phyloP scores from a whole-genome alignment of 2,113 vertebrate genomes.

The Carollia perspicillata region DNA sequence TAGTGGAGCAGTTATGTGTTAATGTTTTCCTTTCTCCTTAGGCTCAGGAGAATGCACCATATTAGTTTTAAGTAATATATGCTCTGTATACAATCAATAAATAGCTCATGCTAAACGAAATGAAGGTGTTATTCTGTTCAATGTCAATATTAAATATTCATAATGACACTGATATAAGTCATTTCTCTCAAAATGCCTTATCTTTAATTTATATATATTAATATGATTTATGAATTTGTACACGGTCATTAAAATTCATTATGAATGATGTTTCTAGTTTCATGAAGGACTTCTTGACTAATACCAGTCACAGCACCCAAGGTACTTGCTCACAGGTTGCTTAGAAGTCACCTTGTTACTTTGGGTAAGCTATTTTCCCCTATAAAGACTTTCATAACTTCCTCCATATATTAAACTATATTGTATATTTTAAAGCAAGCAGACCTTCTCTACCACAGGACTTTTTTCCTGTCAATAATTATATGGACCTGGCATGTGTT shows the following conservation, averaged over 20 bases:
- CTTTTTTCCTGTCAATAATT: neutral
- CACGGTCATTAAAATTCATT: neutral
- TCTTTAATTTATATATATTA: neutral
- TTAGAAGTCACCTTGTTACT: neutral
- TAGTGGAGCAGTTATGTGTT: neutral
- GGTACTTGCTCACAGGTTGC: neutral
- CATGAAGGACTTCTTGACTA: neutral
- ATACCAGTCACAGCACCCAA: neutral
- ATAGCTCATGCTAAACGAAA: neutral
- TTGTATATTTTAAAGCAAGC: neutral
- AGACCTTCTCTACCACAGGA: neutral
- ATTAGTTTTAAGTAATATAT: neutral
- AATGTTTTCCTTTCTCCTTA: neutral
- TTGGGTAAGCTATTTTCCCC: neutral
- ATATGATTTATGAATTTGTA: neutral
- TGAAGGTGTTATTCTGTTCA: neutral
- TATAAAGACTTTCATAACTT: neutral
- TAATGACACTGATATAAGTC: neutral
- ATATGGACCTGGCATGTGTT: neutral
- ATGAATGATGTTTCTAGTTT: neutral
- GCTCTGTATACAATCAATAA: neutral
- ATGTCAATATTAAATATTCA: constrained; percentile 19
- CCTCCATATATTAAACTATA: neutral
- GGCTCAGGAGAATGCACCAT: neutral
- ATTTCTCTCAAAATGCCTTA: neutral